Evolutionary conservation across 2,113 vertebrate species (phyloP), one percentile per base, ranked within the genome.

Genomic region (Toxotes jaculatrix): DNA sequence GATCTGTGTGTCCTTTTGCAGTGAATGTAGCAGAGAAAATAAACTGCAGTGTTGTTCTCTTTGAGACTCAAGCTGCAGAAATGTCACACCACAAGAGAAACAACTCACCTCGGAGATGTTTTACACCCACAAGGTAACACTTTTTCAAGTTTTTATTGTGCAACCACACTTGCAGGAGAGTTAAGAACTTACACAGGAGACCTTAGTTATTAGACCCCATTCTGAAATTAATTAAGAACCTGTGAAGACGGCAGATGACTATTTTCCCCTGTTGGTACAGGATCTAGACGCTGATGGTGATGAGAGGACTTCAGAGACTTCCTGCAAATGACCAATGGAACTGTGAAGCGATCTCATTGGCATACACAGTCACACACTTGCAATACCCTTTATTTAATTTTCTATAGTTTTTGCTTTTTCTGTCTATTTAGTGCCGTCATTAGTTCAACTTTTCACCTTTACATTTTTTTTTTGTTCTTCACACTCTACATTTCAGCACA

Each of bases 191-290:
- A 75, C 74, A 63, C 71, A 19, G 43, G 77, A 63, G 81, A 83
- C 59, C 42, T 16, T 62, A 56, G 42, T 84, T 65, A 91, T 84
- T 72, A 77, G 36, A 87, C 83, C 83, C 64, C 72, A 74, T 85
- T 65, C 85, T 80, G 89, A 69, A 87, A 90, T 84, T 89, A 90
- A 92, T 92, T 89, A 90, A 61, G 85, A 84, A 43, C 63, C 62
- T 69, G 84, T 77, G 84, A 88, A 87, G 75, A 79, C 69, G 73
- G 45, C 81, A 81, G 82, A 90, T 87, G 78, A 88, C 74, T 51
- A 17, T 87, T 71, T 75, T 70, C 63, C 83, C 70, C 77, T 34
- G 74, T 31, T 77, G 78, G 32, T 19, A 5, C 56, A 51, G 34
- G n/a, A 74, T 49, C 53, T 31, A 42, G 64, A 72, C 1, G 1